A percentile compares a stretch with the other conserved stretches of the same genome.
These are phyloP conservation scores for Malurus cyaneus DNA, from an alignment of 2,113 vertebrate species.

Conservation along the genomic window DNA sequence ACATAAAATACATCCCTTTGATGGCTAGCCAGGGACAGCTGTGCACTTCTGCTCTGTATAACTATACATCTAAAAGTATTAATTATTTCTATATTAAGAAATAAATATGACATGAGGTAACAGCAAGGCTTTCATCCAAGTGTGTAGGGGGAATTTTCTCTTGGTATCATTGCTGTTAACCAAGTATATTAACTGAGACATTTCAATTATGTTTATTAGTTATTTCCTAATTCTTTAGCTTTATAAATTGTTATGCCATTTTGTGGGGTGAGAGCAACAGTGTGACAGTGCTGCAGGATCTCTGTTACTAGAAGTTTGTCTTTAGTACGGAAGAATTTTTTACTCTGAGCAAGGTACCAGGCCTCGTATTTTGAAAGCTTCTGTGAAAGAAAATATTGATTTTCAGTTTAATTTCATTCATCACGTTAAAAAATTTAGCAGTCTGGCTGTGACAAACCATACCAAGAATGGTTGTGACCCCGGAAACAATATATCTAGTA, in stretches of 20 bases:
- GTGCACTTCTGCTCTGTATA: background rate
- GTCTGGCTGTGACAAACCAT: background rate
- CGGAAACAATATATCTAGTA: background rate
- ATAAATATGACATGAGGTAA: constrained; percentile 1
- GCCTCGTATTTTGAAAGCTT: constrained; percentile 3
- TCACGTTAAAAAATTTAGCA: background rate
- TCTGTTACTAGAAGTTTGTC: background rate
- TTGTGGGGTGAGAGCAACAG: background rate
- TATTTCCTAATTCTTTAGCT: constrained; percentile 14
- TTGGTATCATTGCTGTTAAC: constrained; percentile 18
- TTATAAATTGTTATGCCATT: background rate
- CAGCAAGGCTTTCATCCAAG: constrained; percentile 19
- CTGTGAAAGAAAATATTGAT: constrained; percentile 2
- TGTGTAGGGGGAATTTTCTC: background rate
- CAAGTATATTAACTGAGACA: background rate
- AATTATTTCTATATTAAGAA: constrained; percentile 51
- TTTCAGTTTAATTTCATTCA: constrained; percentile 23
- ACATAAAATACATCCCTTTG: background rate
- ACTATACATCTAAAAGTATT: background rate
- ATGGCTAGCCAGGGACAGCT: background rate
- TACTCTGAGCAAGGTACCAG: background rate
- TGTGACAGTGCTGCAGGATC: background rate
- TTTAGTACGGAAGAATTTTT: background rate
- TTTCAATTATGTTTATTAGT: constrained; percentile 39
- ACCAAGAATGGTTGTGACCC: background rate